A percentile compares a stretch with the other conserved stretches of the same genome.
Evolutionary conservation across 2,888 invertebrate species (phyloP).

Genomic region (Thecophora atra): DNA sequence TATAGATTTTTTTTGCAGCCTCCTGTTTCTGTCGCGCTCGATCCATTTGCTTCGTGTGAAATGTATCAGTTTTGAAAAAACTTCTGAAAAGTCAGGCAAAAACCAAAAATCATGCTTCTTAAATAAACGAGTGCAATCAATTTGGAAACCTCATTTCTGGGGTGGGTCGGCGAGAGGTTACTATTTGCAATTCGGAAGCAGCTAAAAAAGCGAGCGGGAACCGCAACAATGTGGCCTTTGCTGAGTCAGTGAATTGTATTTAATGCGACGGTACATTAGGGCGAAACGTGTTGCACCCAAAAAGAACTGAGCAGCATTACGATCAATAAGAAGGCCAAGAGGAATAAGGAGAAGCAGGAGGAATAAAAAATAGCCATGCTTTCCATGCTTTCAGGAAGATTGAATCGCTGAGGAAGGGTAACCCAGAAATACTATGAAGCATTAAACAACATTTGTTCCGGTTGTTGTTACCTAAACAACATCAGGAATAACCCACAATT

Average conservation of each 20-base stretch:
- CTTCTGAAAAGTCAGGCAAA: too few relatives aligned
- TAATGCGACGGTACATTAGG: slow-evolving; percentile 28
- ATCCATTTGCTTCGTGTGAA: too few relatives aligned
- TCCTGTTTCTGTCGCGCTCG: too few relatives aligned
- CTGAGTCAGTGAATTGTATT: slow-evolving; percentile 26
- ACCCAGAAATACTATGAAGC: too few relatives aligned
- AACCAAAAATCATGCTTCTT: neutral
- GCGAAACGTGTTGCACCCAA: slow-evolving; percentile 5
- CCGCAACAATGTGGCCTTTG: neutral
- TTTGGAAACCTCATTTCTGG: neutral
- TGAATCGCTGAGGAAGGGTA: too few relatives aligned
- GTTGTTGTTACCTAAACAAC: too few relatives aligned
- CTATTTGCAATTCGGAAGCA: neutral
- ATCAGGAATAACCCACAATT: too few relatives aligned
- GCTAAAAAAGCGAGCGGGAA: neutral
- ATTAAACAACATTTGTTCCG: too few relatives aligned
- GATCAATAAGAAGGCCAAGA: slow-evolving; percentile 10
- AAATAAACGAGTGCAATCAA: neutral
- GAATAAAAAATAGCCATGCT: neutral
- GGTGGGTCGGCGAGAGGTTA: neutral
- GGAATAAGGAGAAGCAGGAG: neutral
- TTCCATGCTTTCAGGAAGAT: too few relatives aligned
- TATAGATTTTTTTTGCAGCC: too few relatives aligned
- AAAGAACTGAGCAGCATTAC: neutral
- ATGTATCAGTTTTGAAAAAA: too few relatives aligned